Base-by-base conservation (phyloP, 2,797 vertebrate species). In the Pangasius larnaudii region DNA sequence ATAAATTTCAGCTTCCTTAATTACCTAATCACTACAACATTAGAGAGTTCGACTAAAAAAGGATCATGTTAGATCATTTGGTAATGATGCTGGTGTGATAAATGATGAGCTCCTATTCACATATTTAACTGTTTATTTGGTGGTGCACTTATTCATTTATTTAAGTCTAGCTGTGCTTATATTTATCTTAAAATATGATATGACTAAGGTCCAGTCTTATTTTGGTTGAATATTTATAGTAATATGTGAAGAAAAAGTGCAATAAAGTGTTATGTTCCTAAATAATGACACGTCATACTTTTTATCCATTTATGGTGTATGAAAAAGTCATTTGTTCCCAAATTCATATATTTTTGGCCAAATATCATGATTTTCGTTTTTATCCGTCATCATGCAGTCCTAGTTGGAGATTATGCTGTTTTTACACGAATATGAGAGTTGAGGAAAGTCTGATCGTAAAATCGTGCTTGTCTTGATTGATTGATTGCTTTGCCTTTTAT, bases 401-500 rank as follows among this genome's bases (percentile, higher is more conserved):
- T 53, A 2, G 0, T 33, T 67, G 22, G n/a, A 65, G 11, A 58
- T 58, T 11, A 18, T 58, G 58, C 18, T 22, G 3, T 67, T 67
- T 84, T 51, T 22, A 4, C 36, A 30, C 0, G 3, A 10, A 42
- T 58, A 5, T 33, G 49, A 46, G 56, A 83, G 16, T 27, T 84
- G 46, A 22, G 61, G 63, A 63, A 82, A 16, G 9, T 24, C 53
- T 58, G 58, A 63, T 65, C 58, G 53, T 51, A 69, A 53, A 67
- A 36, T 84, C 46, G 33, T 13, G 22, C n/a, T 65, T 10, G n/a
- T 53, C 49, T 36, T 71, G 82, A 84, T 71, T 71, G 82, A 84
- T 71, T 69, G 46, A 84, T 36, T 13, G 82, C 49, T 53, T 69
- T 11, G 46, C 63, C 42, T 69, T 84, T 71, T 53, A 13, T 53